Evolutionary conservation across 2,113 vertebrate species (phyloP).

Genomic region (Ascaphus truei): DNA sequence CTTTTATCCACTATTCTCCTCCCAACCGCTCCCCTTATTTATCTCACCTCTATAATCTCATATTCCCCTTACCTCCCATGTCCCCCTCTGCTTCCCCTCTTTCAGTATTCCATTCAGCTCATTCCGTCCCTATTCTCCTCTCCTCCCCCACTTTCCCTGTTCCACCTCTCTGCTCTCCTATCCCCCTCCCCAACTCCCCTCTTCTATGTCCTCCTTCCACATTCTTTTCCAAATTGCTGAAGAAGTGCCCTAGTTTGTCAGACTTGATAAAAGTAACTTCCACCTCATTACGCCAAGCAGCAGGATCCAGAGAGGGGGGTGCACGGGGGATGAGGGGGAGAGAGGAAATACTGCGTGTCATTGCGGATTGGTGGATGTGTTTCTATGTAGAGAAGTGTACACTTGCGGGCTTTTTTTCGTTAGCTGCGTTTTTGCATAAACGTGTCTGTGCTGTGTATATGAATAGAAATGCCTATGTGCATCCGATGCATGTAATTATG

Average conservation of each 20-base stretch:
- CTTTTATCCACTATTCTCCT: too few species aligned
- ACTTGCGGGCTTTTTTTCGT: background rate
- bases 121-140: too few species aligned
- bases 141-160: background rate
- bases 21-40: background rate
- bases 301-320: slow-evolving; percentile 7
- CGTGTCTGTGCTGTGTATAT: too few species aligned
- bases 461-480: too few species aligned
- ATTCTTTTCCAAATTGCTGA: slow-evolving; percentile 31
- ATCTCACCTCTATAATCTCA: background rate
- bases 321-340: background rate
- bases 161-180: background rate
- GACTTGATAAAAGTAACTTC: slow-evolving; percentile 37
- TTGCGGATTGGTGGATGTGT: background rate
- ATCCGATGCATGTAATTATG: too few species aligned
- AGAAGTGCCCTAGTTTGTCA: slow-evolving; percentile 37
- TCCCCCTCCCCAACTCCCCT: background rate
- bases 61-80: background rate
- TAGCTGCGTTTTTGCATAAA: too few species aligned
- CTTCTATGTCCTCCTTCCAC: slow-evolving; percentile 15
- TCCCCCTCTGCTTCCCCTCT: background rate
- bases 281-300: slow-evolving; percentile 35
- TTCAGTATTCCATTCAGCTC: background rate
- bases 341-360: background rate
- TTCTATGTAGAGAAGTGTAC: background rate